Evolutionary conservation across 2,113 vertebrate genomes (phyloP).

Genomic region (Heterotis niloticus): DNA sequence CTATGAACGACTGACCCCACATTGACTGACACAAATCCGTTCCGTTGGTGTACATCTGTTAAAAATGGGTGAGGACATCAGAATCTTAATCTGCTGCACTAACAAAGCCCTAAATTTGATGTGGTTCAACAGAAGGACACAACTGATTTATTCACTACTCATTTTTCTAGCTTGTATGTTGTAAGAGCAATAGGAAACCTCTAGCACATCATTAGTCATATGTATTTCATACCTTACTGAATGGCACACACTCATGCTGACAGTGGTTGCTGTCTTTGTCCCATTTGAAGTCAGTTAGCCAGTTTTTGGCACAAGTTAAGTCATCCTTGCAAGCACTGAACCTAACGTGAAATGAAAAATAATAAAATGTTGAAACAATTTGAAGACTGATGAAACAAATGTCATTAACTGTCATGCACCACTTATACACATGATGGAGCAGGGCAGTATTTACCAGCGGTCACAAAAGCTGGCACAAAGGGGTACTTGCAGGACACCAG

Average conservation of each 20-base stretch:
- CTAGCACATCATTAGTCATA: constrained; percentile 6
- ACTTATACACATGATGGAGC: too few species aligned
- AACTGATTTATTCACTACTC: background rate
- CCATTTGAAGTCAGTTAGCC: constrained; percentile 56
- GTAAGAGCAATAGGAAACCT: background rate
- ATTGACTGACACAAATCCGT: constrained; percentile 59
- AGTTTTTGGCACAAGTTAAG: constrained; percentile 53
- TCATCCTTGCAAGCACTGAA: constrained; percentile 63
- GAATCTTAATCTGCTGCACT: constrained; percentile 14
- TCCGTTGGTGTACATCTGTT: constrained; percentile 55
- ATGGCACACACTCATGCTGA: constrained; percentile 51
- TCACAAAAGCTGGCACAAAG: constrained; percentile 62
- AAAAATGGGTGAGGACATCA: constrained; percentile 25
- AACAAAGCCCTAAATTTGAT: background rate
- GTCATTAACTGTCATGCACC: too few species aligned
- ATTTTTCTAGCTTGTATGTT: background rate
- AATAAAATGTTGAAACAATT: background rate
- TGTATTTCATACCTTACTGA: constrained; percentile 49
- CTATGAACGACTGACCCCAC: constrained; percentile 60
- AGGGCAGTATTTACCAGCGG: constrained; percentile 50
- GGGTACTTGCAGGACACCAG: constrained; percentile 51
- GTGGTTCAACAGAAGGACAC: background rate
- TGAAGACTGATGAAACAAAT: too few species aligned
- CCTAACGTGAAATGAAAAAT: constrained; percentile 44
- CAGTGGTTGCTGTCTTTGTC: constrained; percentile 57